Evolutionary conservation across 2,113 vertebrate species (phyloP), one percentile per base, ranked within the genome.

Genomic region (Eublepharis macularius): DNA sequence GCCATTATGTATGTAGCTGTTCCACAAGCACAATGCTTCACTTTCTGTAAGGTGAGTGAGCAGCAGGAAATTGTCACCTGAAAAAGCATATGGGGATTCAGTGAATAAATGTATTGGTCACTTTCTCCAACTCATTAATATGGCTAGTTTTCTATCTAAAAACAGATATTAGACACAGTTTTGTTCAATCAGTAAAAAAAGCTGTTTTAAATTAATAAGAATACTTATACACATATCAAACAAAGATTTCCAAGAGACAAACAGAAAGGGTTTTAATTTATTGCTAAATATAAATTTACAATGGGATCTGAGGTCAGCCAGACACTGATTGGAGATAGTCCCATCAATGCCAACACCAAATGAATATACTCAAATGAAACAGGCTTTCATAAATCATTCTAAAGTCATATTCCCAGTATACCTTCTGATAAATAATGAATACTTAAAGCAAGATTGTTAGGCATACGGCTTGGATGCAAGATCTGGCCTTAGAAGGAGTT

Each of bases 231-330:
- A 91, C 83, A 79, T 86, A 80, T 81, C 89, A 88, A 91, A 89
- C 91, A 93, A 94, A 94, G 91, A 91, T 95, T 95, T 95, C 89
- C 93, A 78, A 91, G 69, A 85, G 74, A 92, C 88, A 95, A 95
- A 92, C 89, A 93, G 92, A 90, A 91, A 75, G 70, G 4, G 63
- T 87, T 93, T 86, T 89, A 92, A 78, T 81, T 83, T 83, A 75
- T 63, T 34, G 39, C 24, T 32, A 45, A 24, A 75, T 74, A 60
- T 60, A 60, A 60, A 73, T 63, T 60, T 63, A 34, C 54, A 82
- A 41, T 72, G 11, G 21, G 39, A 65, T 65, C 54, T 83, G 39
- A 82, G 51, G 51, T 63, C 43, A 39, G 54, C 81, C 54, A 47
- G 63, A 54, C 39, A 83, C 39, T 29, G 17, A 26, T 6, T 75